phyloP scores from a whole-genome alignment of 2,113 vertebrate genomes.

The Xiphias gladius region DNA sequence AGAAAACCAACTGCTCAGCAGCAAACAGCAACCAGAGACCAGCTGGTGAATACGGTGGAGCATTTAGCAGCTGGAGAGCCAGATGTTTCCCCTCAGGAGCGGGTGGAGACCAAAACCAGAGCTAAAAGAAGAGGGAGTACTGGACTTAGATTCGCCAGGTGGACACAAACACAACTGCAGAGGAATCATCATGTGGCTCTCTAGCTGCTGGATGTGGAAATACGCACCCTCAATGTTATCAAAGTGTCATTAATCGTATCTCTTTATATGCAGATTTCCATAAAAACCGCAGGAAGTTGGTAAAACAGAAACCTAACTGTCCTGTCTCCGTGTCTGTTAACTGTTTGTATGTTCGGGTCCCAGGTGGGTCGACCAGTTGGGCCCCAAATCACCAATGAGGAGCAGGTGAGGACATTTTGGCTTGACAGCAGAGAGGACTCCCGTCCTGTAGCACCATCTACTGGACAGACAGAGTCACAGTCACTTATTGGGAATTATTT shows the following conservation, averaged over 20 bases:
- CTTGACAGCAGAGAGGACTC: neutral
- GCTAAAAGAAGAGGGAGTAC: neutral
- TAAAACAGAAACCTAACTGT: neutral
- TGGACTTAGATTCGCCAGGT: neutral
- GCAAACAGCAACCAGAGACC: neutral
- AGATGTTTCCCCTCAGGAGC: neutral
- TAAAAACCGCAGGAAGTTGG: too few species aligned
- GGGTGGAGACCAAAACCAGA: neutral
- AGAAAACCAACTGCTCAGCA: too few species aligned
- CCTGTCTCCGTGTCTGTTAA: neutral
- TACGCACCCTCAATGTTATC: neutral
- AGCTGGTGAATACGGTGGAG: neutral
- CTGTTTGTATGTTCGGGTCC: neutral
- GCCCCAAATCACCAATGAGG: neutral
- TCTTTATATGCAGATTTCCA: too few species aligned
- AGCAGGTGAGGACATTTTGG: neutral
- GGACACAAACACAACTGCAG: neutral
- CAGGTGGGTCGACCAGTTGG: neutral
- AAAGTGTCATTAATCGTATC: neutral
- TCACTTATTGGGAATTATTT: neutral
- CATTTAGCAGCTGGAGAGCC: neutral
- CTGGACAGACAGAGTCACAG: neutral
- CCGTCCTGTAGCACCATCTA: slow-evolving; percentile 16
- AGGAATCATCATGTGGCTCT: neutral
- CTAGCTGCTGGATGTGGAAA: neutral